These are phyloP conservation scores for Mastacembelus armatus DNA, from an alignment of 2,797 vertebrate genomes.

Conservation along the genomic window DNA sequence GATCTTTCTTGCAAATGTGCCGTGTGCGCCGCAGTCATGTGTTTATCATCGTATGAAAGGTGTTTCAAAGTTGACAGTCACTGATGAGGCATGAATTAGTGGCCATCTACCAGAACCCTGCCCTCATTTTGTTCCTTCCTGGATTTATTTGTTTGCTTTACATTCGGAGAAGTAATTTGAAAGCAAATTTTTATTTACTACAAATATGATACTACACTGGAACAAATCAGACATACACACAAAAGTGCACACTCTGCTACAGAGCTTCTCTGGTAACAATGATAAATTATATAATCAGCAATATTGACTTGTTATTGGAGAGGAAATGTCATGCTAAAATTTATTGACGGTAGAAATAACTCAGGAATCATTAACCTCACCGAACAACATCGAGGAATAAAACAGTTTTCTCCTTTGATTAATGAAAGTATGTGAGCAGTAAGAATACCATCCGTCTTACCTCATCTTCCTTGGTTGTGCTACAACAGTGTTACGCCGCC, in stretches of 20 bases:
- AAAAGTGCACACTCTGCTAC: conserved; percentile 3
- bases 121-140: conserved; percentile 13
- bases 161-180: conserved; percentile 22
- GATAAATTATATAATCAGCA: conserved; percentile 47
- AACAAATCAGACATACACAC: not conserved
- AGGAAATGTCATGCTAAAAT: conserved; percentile 53
- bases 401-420: conserved; percentile 46
- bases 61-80: conserved; percentile 28
- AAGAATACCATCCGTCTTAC: conserved; percentile 27
- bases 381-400: conserved; percentile 37
- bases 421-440: conserved; percentile 35
- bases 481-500: conserved; percentile 59
- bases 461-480: not conserved
- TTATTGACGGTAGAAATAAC: conserved; percentile 41
- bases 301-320: conserved; percentile 53
- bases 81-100: conserved; percentile 27
- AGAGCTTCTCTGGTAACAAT: conserved; percentile 24
- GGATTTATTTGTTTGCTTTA: not conserved
- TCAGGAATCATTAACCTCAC: conserved; percentile 46
- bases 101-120: conserved; percentile 1
- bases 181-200: conserved; percentile 1
- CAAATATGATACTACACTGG: not conserved
- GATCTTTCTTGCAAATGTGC: conserved; percentile 19
- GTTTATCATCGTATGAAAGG: conserved; percentile 39
- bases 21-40: conserved; percentile 44